Conservation (phyloP, 2,888 invertebrate species). For the Erebia epiphron region DNA sequence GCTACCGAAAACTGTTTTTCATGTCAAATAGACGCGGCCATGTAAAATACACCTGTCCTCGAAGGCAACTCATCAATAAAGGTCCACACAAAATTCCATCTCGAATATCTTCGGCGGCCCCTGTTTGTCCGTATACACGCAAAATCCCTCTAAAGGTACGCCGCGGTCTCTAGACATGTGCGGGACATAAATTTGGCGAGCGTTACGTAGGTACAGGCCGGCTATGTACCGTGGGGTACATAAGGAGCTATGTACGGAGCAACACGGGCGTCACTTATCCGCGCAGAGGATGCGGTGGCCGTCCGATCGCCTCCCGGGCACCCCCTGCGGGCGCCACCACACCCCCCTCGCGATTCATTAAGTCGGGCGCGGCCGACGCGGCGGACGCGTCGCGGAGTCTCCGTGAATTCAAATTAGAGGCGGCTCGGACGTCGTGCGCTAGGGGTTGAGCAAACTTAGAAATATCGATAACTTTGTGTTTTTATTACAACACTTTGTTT, state of each 20-base stretch:
- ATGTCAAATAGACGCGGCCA: constrained; percentile 5
- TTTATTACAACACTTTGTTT: neutral
- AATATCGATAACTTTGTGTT: constrained; percentile 18
- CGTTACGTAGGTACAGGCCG: constrained; percentile 79
- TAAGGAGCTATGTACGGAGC: constrained; percentile 74
- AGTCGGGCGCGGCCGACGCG: constrained; percentile 82
- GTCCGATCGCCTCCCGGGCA: constrained; percentile 72
- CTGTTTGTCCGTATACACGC: constrained; percentile 79
- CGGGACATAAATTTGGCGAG: constrained; percentile 83
- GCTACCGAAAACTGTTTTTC: neutral
- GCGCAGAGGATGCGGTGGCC: constrained; percentile 82
- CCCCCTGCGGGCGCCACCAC: constrained; percentile 56
- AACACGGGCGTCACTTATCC: constrained; percentile 83
- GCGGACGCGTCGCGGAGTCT: constrained; percentile 82
- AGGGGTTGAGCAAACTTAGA: constrained; percentile 52
- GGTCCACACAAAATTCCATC: constrained; percentile 73
- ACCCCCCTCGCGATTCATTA: constrained; percentile 71
- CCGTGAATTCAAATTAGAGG: constrained; percentile 83
- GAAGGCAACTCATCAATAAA: constrained; percentile 71
- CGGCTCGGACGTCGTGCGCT: constrained; percentile 78
- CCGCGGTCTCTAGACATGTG: constrained; percentile 83
- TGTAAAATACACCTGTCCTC: constrained; percentile 30
- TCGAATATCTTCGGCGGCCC: constrained; percentile 73
- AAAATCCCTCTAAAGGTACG: constrained; percentile 81
- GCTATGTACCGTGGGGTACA: constrained; percentile 73